Evolutionary conservation across 2,888 invertebrate genomes (phyloP).

Genomic region (Tyria jacobaeae): DNA sequence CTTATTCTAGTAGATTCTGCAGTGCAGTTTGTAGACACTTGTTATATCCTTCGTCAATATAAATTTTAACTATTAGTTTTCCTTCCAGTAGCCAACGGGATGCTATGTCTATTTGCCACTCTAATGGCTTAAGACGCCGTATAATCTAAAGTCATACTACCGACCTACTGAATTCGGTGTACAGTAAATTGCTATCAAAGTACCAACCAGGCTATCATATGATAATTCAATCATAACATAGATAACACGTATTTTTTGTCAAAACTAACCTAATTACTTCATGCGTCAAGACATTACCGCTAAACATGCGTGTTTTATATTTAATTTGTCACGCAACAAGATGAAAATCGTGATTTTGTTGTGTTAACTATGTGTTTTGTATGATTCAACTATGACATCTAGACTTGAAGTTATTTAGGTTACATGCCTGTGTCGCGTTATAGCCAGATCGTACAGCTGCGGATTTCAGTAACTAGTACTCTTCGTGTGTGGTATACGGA

Average conservation of each 20-base stretch:
- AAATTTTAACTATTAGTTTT: no score
- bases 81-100: no score
- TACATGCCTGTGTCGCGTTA: slow-evolving; percentile 35
- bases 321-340: slow-evolving; percentile 20
- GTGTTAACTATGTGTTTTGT: slow-evolving; percentile 26
- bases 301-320: background rate
- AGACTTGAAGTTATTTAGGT: slow-evolving; percentile 48
- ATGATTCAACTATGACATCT: slow-evolving; percentile 54
- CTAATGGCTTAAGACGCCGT: background rate
- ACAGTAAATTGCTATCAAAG: background rate
- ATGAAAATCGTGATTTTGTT: slow-evolving; percentile 32
- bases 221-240: background rate
- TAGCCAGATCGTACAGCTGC: slow-evolving; percentile 11
- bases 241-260: background rate
- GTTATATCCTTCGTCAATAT: no score
- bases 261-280: background rate
- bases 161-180: background rate
- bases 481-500: background rate
- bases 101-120: no score
- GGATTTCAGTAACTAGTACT: slow-evolving; percentile 12
- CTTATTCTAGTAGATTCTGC: no score
- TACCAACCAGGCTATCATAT: background rate
- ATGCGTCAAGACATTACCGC: slow-evolving; percentile 3
- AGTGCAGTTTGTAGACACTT: no score
- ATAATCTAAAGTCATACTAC: background rate